phyloP scores from a whole-genome alignment of 2,797 vertebrate species.

The Coranthus polyacanthus region DNA sequence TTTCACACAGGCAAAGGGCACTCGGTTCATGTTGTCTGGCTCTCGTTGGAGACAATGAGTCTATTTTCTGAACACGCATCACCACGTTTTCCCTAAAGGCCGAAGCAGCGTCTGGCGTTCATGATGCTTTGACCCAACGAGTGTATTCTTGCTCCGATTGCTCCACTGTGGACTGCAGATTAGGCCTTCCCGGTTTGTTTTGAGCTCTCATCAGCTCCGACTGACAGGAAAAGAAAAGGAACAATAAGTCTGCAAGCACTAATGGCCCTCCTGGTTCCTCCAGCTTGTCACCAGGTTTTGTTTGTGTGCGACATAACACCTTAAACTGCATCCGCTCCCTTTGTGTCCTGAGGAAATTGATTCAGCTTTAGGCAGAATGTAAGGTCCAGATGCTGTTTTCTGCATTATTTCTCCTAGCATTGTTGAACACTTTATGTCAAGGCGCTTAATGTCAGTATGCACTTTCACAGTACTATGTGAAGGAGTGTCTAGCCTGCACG shows the following conservation, averaged over 20 bases:
- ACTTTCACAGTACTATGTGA: slow-evolving; percentile 11
- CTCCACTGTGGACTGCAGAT: slow-evolving; percentile 46
- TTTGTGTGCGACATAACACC: slow-evolving; percentile 55
- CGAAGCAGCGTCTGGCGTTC: slow-evolving; percentile 17
- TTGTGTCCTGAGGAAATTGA: slow-evolving; percentile 61
- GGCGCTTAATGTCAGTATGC: neutral
- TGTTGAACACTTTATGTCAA: slow-evolving; percentile 18
- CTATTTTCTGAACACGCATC: slow-evolving; percentile 58
- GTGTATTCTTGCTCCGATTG: slow-evolving; percentile 46
- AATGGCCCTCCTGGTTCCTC: slow-evolving; percentile 58
- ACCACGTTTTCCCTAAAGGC: slow-evolving; percentile 48
- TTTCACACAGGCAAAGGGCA: neutral
- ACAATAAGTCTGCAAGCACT: slow-evolving; percentile 61
- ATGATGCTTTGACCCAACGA: slow-evolving; percentile 9
- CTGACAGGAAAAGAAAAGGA: slow-evolving; percentile 64
- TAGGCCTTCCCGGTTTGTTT: slow-evolving; percentile 36
- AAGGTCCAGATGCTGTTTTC: slow-evolving; percentile 55
- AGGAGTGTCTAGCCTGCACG: neutral
- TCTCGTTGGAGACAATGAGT: slow-evolving; percentile 37
- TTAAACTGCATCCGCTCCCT: slow-evolving; percentile 50
- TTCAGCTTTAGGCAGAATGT: slow-evolving; percentile 36
- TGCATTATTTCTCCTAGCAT: slow-evolving; percentile 27
- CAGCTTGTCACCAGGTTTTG: slow-evolving; percentile 71
- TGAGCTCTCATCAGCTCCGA: slow-evolving; percentile 46
- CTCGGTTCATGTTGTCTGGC: slow-evolving; percentile 20